Evolutionary conservation across 2,797 vertebrate genomes (phyloP).

Genomic region (Cyclopterus lumpus): DNA sequence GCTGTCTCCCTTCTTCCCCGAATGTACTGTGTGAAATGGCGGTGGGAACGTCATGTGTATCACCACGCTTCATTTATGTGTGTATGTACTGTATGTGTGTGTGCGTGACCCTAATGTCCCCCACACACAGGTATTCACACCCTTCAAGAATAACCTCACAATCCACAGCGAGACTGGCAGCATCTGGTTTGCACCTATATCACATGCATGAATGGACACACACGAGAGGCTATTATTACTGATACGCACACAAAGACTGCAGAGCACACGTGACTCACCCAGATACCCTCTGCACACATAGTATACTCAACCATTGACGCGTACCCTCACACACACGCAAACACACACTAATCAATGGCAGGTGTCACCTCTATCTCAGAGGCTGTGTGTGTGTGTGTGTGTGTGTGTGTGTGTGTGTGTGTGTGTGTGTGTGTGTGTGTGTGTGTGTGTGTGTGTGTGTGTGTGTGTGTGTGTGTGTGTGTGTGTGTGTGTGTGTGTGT

Average conservation of each 20-base stretch:
- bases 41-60: neutral
- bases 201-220: slow-evolving; percentile 44
- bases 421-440: slow-evolving; percentile 5
- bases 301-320: slow-evolving; percentile 26
- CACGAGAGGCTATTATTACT: slow-evolving; percentile 35
- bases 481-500: slow-evolving; percentile 14
- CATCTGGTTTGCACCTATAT: slow-evolving; percentile 39
- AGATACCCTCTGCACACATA: slow-evolving; percentile 42
- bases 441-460: slow-evolving; percentile 16
- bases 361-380: slow-evolving; percentile 31
- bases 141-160: slow-evolving; percentile 42
- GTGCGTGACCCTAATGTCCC: slow-evolving; percentile 1
- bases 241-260: slow-evolving; percentile 28
- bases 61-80: neutral
- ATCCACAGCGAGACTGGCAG: slow-evolving; percentile 10
- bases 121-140: slow-evolving; percentile 15
- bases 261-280: slow-evolving; percentile 51
- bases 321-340: slow-evolving; percentile 6
- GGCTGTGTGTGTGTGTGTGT: slow-evolving; percentile 7
- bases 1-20: neutral
- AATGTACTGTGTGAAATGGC: slow-evolving; percentile 1
- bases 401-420: slow-evolving; percentile 19
- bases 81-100: neutral
- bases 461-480: slow-evolving; percentile 14
- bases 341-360: slow-evolving; percentile 16